phyloP scores from a whole-genome alignment of 2,797 vertebrate species.

The Varecia variegata region DNA sequence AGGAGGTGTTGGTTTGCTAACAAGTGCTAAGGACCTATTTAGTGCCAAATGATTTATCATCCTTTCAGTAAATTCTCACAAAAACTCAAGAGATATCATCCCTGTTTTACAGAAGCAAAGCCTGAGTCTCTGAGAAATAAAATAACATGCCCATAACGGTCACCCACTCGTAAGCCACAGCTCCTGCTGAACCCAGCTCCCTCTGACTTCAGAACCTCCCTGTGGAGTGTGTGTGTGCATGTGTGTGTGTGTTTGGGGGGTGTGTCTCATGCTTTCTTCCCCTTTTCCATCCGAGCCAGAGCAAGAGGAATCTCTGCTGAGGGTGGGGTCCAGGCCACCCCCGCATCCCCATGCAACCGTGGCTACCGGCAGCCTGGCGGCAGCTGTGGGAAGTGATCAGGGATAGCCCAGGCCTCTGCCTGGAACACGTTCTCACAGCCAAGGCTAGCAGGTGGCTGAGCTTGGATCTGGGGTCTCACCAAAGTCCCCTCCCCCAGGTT shows the following conservation, averaged over 20 bases:
- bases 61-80: not conserved
- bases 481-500: not conserved
- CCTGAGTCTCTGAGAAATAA: not conserved
- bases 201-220: not conserved
- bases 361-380: not conserved
- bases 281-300: too few species aligned
- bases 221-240: fast-evolving
- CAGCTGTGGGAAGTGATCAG: fast-evolving
- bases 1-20: not conserved
- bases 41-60: too few species aligned
- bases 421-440: too few species aligned
- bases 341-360: fast-evolving
- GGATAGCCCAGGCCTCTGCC: not conserved
- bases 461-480: too few species aligned
- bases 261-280: not conserved
- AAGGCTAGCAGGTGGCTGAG: not conserved
- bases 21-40: fast-evolving
- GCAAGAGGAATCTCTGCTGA: not conserved
- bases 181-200: not conserved
- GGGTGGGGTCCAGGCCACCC: fast-evolving
- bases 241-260: not conserved
- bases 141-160: not conserved
- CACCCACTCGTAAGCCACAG: not conserved
- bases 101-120: not conserved
- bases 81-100: not conserved